phyloP scores from a whole-genome alignment of 2,888 invertebrate genomes.

The Merodon equestris region DNA sequence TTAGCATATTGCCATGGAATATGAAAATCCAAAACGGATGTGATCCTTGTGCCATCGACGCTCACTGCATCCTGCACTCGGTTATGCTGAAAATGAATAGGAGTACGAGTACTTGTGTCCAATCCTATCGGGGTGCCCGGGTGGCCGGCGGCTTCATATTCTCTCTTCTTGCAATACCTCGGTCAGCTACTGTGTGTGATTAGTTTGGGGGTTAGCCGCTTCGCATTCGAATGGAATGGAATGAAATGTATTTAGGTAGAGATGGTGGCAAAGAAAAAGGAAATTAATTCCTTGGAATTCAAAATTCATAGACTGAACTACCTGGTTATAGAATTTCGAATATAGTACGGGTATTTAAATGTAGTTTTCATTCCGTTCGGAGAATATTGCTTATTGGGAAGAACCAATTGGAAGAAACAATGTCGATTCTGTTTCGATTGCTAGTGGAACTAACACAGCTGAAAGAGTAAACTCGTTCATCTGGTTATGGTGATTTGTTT shows the following conservation, averaged over 20 bases:
- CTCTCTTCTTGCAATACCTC: too few species aligned
- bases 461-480: too few species aligned
- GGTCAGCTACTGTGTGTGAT: too few species aligned
- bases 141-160: conserved; percentile 31
- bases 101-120: conserved; percentile 35
- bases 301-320: neutral
- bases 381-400: too few species aligned
- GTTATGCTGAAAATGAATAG: conserved; percentile 33
- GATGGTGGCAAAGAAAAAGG: neutral
- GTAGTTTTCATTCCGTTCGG: neutral
- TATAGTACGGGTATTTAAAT: neutral
- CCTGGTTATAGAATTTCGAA: conserved; percentile 6
- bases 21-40: conserved; percentile 56
- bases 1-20: conserved; percentile 63
- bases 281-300: conserved; percentile 21
- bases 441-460: too few species aligned
- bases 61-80: neutral
- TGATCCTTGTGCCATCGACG: conserved; percentile 4
- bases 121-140: neutral
- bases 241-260: conserved; percentile 4
- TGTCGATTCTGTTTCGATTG: neutral
- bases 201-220: neutral
- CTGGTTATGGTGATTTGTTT: too few species aligned
- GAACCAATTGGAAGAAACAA: neutral
- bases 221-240: neutral